Evolutionary conservation across 2,888 invertebrate species (phyloP).

Genomic region (Leptothorax acervorum): DNA sequence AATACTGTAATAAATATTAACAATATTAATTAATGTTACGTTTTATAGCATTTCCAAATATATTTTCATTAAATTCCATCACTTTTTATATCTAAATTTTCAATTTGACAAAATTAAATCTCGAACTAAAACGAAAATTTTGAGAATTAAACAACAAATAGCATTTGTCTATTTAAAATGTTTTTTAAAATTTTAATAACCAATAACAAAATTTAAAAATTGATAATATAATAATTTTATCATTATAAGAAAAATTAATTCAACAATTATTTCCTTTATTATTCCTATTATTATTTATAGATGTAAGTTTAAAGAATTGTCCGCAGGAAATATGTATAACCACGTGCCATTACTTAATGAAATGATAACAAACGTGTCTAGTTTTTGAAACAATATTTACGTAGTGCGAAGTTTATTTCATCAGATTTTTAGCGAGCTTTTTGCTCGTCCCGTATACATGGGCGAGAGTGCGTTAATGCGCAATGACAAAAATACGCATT

Average conservation of each 20-base stretch:
- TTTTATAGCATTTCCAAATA: not conserved
- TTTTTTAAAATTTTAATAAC: not conserved
- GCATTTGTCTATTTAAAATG: not conserved
- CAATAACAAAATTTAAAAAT: not conserved
- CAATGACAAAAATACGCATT: conserved; percentile 65
- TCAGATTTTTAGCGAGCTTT: conserved; percentile 53
- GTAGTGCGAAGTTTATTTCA: not conserved
- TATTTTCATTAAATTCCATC: not conserved
- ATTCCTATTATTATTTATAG: not conserved
- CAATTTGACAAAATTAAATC: not conserved
- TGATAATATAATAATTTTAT: not conserved
- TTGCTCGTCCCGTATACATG: conserved; percentile 39
- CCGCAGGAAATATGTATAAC: not conserved
- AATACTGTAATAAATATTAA: not conserved
- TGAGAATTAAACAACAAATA: not conserved
- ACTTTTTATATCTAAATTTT: not conserved
- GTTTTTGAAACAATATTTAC: conserved; percentile 20
- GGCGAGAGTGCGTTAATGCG: conserved; percentile 55
- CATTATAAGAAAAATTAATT: not conserved
- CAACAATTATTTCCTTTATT: not conserved
- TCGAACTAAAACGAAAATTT: not conserved
- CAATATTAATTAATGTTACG: not conserved
- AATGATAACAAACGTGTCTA: conserved; percentile 18
- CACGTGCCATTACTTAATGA: conserved; percentile 4
- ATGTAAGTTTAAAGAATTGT: not conserved